These are phyloP conservation scores for Zaprionus lachaisei DNA, from an alignment of 1,140 invertebrate genomes.

Conservation along the genomic window DNA sequence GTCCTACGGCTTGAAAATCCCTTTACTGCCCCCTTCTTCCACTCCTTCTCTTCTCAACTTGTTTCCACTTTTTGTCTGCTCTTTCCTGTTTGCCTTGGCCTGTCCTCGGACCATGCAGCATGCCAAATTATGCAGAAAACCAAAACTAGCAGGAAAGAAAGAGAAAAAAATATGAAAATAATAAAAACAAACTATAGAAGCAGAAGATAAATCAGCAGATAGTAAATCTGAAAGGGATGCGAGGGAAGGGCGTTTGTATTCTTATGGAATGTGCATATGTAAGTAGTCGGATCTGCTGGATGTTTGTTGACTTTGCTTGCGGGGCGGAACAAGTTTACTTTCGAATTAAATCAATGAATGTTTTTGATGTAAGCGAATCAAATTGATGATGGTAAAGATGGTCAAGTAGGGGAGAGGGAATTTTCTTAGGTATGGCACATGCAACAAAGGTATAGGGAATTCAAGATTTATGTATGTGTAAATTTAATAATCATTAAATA, in stretches of 20 bases:
- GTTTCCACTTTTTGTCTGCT: not conserved
- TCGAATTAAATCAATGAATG: conserved; percentile 32
- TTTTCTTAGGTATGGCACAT: not conserved
- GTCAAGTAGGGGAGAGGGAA: no score
- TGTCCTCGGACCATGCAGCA: conserved; percentile 41
- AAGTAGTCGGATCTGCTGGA: conserved; percentile 22
- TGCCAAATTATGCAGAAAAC: conserved; percentile 76
- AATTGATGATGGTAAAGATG: not conserved
- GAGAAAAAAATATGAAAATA: conserved; percentile 45
- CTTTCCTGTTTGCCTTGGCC: not conserved
- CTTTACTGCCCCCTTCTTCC: not conserved
- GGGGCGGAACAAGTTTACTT: conserved; percentile 14
- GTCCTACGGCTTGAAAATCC: not conserved
- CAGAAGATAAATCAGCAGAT: conserved; percentile 39
- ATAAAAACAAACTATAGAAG: conserved; percentile 29
- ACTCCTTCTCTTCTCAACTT: not conserved
- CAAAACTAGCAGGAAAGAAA: conserved; percentile 39
- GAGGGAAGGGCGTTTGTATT: conserved; percentile 30
- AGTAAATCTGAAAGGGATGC: conserved; percentile 40
- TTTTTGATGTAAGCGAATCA: not conserved
- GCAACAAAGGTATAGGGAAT: not conserved
- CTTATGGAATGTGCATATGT: conserved; percentile 61
- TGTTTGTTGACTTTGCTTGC: conserved; percentile 23
- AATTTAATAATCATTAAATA: no score
- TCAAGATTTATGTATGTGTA: no score